Evolutionary conservation across 2,888 invertebrate species (phyloP), one percentile per base, ranked within the genome.

Genomic region (Mechanitis mazaeus): DNA sequence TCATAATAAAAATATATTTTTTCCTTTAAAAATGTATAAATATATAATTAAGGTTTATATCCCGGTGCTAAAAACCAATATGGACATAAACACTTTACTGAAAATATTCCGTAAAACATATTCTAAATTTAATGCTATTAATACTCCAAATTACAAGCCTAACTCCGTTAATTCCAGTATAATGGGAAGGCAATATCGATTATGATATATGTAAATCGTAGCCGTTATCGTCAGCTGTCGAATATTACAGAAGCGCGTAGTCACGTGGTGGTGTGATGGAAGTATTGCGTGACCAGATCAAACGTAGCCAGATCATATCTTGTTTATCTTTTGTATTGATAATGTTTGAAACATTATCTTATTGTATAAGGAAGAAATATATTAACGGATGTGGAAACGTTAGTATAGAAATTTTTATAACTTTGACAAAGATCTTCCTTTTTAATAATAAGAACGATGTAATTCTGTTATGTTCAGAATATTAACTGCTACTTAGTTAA

Each of bases 151-250:
- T 31, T 50, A 53, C 42, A 56, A 56, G 59, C 59, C 45, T 35
- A 47, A 45, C 56, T 59, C 33, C 45, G 58, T 58, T 56, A 56
- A 59, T 54, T 45, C 59, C 56, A 31, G 56, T 59, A 56, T 61
- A 63, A 59, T 63, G 53, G 20, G 42, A 33, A 50, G 33, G 45
- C 59, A 56, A 63, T 63, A 63, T 42, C 59, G 46, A 54, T 54
- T 54, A 59, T 33, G 35, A 45, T 46, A 35, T 45, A 53, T 56
- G 54, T 72, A 71, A 71, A 71, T 68, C 69, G 67, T 69, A 64
- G 70, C 65, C 70, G 72, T 70, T 72, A 69, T 70, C 70, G 70
- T 65, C 72, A 73, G 72, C 71, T 73, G 72, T 64, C 67, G 63
- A 64, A 66, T 68, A 73, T 72, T 67, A 67, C 69, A 55, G 62